Conservation (phyloP, 1,140 invertebrate species). For the Chironomus striatipennis region DNA sequence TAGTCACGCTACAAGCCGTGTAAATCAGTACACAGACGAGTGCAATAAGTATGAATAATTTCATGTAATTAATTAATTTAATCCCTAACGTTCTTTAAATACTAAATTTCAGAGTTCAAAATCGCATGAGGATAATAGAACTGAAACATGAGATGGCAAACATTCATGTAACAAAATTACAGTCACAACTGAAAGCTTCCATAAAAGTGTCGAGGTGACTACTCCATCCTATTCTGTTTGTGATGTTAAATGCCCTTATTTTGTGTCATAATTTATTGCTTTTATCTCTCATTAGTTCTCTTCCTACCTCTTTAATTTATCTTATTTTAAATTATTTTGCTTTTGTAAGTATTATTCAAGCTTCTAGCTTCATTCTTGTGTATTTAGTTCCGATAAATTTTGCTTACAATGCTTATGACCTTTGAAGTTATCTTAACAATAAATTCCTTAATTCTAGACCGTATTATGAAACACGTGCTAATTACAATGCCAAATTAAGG, state of each 20-base stretch:
- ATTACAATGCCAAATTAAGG: conserved; percentile 80
- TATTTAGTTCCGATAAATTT: neutral
- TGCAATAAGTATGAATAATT: neutral
- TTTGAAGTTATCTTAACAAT: neutral
- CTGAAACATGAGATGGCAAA: conserved; percentile 48
- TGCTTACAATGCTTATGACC: neutral
- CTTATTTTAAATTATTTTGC: conserved; percentile 24
- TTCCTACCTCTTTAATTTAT: neutral
- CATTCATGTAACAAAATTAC: conserved; percentile 49
- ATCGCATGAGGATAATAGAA: conserved; percentile 28
- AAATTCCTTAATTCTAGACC: conserved; percentile 59
- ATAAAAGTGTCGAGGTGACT: conserved; percentile 50
- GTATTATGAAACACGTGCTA: conserved; percentile 86
- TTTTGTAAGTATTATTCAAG: conserved; percentile 25
- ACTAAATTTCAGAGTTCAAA: neutral
- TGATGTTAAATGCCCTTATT: too few relatives aligned
- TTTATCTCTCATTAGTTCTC: too few relatives aligned
- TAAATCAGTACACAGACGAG: neutral
- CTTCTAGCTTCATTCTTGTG: neutral
- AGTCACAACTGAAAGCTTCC: conserved; percentile 53
- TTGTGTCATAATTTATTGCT: too few relatives aligned
- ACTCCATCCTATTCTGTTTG: conserved; percentile 11
- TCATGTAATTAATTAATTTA: neutral
- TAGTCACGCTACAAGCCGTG: conserved; percentile 61
- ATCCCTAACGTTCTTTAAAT: neutral